These are phyloP conservation scores for Lagocephalus sceleratus DNA, from an alignment of 2,797 vertebrate genomes.

Conservation along the genomic window DNA sequence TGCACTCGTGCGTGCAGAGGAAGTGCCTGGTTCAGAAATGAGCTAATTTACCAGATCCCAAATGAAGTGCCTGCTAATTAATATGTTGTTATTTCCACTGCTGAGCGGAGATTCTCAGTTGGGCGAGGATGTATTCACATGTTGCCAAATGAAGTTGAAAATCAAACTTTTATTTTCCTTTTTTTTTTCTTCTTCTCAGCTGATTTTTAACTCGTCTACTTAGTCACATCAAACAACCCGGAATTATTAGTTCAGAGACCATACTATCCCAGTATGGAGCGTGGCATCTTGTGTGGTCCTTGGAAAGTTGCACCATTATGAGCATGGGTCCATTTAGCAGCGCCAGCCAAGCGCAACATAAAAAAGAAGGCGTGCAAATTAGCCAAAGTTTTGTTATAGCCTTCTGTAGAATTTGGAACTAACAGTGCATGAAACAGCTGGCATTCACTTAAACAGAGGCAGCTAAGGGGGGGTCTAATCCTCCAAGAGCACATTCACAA, in stretches of 20 bases:
- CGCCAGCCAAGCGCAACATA: slow-evolving; percentile 7
- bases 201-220: neutral
- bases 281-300: no score
- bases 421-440: slow-evolving; percentile 33
- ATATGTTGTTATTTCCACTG: slow-evolving; percentile 42
- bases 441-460: slow-evolving; percentile 6
- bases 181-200: no score
- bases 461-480: neutral
- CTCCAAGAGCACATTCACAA: neutral
- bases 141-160: slow-evolving; percentile 32
- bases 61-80: slow-evolving; percentile 66
- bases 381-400: slow-evolving; percentile 17
- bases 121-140: neutral
- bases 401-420: slow-evolving; percentile 27
- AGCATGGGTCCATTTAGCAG: neutral
- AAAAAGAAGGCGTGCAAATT: slow-evolving; percentile 25
- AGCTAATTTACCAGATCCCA: slow-evolving; percentile 63
- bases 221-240: neutral
- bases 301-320: no score
- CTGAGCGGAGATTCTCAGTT: slow-evolving; percentile 37
- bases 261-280: no score
- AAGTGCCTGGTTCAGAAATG: slow-evolving; percentile 52
- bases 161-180: neutral
- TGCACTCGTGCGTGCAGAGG: slow-evolving; percentile 51
- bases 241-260: no score